Percentiles rank a stretch among this genome's conserved stretches.
These are phyloP conservation scores for Dexiosoma caninum DNA, from an alignment of 2,888 invertebrate genomes.

Conservation along the genomic window DNA sequence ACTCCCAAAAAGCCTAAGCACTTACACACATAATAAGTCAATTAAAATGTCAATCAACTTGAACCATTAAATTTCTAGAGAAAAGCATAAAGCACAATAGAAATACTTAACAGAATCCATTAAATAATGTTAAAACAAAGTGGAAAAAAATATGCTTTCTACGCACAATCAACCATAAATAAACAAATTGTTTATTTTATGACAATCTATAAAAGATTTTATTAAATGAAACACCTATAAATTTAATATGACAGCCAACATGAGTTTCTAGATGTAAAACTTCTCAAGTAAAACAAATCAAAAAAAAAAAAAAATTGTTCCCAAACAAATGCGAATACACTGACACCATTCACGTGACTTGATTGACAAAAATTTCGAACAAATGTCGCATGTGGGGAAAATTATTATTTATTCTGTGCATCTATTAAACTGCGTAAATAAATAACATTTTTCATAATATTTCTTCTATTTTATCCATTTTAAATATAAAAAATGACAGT, in stretches of 20 bases:
- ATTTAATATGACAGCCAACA: constrained; percentile 50
- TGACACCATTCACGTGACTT: no score
- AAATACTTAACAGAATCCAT: constrained; percentile 6
- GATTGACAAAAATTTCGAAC: no score
- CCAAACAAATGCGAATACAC: background rate
- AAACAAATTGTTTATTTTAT: no score
- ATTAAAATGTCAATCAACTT: constrained; percentile 66
- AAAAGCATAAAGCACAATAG: background rate
- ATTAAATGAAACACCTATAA: constrained; percentile 27
- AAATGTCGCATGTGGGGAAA: no score
- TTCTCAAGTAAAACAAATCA: background rate
- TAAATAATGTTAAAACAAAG: background rate
- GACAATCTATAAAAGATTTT: background rate
- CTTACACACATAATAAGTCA: constrained; percentile 60
- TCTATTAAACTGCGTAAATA: no score
- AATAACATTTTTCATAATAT: no score
- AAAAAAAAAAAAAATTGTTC: background rate
- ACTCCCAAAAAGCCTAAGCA: background rate
- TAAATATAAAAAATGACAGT: no score
- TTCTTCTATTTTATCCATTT: no score
- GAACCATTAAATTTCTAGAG: constrained; percentile 1
- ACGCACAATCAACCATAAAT: constrained; percentile 13
- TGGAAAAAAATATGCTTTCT: background rate
- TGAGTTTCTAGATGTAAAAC: constrained; percentile 7
- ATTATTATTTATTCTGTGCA: no score